A percentile compares a stretch with the other conserved stretches of the same genome.
Evolutionary conservation across 2,888 invertebrate species (phyloP).

Genomic region (Chrysotoxum bicinctum): DNA sequence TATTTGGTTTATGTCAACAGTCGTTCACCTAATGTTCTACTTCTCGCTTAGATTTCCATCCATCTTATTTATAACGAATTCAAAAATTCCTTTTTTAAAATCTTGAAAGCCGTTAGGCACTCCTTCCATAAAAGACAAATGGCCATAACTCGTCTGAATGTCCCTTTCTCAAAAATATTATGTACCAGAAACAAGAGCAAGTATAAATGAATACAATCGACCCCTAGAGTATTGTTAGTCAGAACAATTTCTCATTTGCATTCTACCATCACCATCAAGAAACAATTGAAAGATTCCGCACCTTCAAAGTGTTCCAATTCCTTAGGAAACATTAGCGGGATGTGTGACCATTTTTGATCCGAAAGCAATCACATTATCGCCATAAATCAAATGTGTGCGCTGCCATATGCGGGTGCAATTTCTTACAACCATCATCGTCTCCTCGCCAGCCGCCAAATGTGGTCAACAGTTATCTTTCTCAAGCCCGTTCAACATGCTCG

Average conservation of each 20-base stretch:
- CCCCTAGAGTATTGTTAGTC: constrained; percentile 43
- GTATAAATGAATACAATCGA: constrained; percentile 35
- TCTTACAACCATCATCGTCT: constrained; percentile 13
- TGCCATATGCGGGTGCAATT: constrained; percentile 69
- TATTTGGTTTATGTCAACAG: background rate
- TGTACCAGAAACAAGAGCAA: constrained; percentile 10
- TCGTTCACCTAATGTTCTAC: background rate
- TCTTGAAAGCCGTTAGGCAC: background rate
- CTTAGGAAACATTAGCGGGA: constrained; percentile 53
- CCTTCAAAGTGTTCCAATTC: constrained; percentile 52
- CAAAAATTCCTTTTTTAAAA: background rate
- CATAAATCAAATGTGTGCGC: constrained; percentile 65
- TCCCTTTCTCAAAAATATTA: background rate
- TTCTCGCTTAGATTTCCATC: background rate
- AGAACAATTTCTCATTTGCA: constrained; percentile 50
- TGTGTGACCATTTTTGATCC: constrained; percentile 66
- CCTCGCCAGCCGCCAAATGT: background rate
- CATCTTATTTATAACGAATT: background rate
- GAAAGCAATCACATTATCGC: constrained; percentile 67
- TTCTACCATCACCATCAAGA: background rate
- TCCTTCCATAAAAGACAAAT: background rate
- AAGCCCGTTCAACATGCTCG: background rate
- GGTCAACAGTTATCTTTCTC: constrained; percentile 27
- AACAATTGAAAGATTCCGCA: constrained; percentile 2
- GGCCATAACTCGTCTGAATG: background rate